Evolutionary conservation across 2,888 invertebrate genomes (phyloP), one percentile per base, ranked within the genome.

Genomic region (Rhogogaster chlorosoma): DNA sequence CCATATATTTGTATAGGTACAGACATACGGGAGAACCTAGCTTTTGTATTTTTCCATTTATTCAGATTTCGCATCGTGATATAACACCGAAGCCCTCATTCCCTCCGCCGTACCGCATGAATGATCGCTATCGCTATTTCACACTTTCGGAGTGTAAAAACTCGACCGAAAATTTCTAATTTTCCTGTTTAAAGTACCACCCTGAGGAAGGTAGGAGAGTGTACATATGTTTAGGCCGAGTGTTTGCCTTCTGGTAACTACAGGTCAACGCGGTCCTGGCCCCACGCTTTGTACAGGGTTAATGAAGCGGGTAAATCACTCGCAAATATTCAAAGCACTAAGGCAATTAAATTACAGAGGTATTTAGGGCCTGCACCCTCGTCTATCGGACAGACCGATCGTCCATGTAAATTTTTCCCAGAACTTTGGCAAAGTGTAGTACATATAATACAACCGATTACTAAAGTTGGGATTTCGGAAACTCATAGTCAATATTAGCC

Each of bases 291-390:
- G 49, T 36, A 29, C 73, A 22, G 36, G 18, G 36, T 64, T 73
- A 61, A 73, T 73, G 57, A 45, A 84, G 10, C 61, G 38, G 57
- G 49, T 38, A 75, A 73, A 73, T 73, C 84, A 71, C 6, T 57
- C 38, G 73, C 38, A 36, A 38, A 73, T 38, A 61, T 29, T 29
- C 32, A 29, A 49, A 53, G 12, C 49, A 15, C 10, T 18, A 9
- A 22, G 18, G 71, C 10, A 73, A 73, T 73, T 42, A 10, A 73
- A 73, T 73, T 73, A 73, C 22, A 73, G n/a, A 42, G 71, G 71
- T 73, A 7, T 70, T 29, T 2, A 36, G 32, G 10, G 32, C 4
- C 71, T 18, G n/a, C 12, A 22, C 22, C n/a, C 26, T 42, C 22
- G 22, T 42, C n/a, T 42, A 73, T 61, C 22, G 9, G 26, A 61